These are phyloP conservation scores for Vombatus ursinus DNA, from an alignment of 2,113 vertebrate species.

Conservation along the genomic window DNA sequence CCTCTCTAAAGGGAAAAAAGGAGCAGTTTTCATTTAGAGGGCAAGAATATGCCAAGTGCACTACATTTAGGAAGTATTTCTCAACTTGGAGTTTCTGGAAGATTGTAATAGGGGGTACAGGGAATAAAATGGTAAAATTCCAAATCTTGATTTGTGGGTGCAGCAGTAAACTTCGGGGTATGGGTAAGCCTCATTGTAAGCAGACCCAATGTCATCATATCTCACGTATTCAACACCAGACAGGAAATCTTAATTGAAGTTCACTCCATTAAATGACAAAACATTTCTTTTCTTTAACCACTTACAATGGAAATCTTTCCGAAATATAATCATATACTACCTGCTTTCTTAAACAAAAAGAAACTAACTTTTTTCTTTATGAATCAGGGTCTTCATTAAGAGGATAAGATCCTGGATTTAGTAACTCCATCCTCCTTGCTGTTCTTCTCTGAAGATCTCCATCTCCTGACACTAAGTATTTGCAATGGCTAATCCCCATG, in stretches of 20 bases:
- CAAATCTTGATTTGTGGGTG: neutral
- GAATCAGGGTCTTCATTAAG: neutral
- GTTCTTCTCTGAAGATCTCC: neutral
- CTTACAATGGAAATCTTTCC: neutral
- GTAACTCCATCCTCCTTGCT: neutral
- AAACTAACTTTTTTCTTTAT: neutral
- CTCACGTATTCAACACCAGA: slow-evolving; percentile 6
- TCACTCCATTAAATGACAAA: neutral
- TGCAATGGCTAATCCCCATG: neutral
- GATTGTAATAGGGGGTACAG: neutral
- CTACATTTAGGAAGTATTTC: neutral
- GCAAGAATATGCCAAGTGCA: neutral
- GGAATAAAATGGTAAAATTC: neutral
- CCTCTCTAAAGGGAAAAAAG: neutral
- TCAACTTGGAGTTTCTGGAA: neutral
- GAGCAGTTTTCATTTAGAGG: neutral
- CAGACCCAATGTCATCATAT: neutral
- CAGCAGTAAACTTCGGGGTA: neutral
- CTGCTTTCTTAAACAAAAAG: neutral
- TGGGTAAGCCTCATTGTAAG: neutral
- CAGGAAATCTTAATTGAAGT: neutral
- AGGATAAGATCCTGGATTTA: neutral
- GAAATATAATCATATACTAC: neutral
- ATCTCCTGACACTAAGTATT: neutral
- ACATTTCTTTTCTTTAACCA: neutral